Conservation (phyloP, 1,140 invertebrate species). For the Platorchestia sp. region DNA sequence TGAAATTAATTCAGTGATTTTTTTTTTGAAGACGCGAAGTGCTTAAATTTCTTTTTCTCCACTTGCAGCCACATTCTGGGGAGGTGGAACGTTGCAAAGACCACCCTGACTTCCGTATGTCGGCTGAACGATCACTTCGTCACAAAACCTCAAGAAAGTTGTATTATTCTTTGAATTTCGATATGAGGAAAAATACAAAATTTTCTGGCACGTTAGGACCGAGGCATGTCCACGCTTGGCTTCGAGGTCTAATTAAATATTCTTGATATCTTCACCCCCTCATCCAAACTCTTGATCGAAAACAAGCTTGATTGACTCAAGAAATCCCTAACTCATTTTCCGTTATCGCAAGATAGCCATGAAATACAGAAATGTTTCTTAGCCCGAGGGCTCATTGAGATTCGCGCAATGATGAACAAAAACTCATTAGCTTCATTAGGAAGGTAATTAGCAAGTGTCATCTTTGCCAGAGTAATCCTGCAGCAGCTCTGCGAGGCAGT, state of each 20-base stretch:
- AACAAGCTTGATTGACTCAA: not conserved
- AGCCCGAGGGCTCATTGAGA: constrained; percentile 43
- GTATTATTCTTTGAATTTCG: not conserved
- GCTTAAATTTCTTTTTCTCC: no score
- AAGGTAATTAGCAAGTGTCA: constrained; percentile 50
- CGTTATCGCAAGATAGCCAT: not conserved
- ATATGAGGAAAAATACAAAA: not conserved
- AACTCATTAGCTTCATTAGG: constrained; percentile 49
- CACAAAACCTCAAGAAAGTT: not conserved
- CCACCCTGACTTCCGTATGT: not conserved
- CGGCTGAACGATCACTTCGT: not conserved
- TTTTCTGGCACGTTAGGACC: not conserved
- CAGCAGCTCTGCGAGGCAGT: not conserved
- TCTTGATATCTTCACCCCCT: not conserved
- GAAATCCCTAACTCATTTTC: not conserved
- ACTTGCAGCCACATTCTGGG: not conserved
- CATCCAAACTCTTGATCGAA: not conserved
- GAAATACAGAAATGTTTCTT: constrained; percentile 38
- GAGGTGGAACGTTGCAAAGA: not conserved
- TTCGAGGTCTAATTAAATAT: not conserved
- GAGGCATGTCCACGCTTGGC: not conserved
- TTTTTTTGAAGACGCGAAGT: not conserved
- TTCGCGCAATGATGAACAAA: constrained; percentile 31
- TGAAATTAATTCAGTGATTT: not conserved
- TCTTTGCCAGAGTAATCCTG: not conserved